phyloP scores from a whole-genome alignment of 92 coral and sea anemone genomes.

The Phenganax subtilis region DNA sequence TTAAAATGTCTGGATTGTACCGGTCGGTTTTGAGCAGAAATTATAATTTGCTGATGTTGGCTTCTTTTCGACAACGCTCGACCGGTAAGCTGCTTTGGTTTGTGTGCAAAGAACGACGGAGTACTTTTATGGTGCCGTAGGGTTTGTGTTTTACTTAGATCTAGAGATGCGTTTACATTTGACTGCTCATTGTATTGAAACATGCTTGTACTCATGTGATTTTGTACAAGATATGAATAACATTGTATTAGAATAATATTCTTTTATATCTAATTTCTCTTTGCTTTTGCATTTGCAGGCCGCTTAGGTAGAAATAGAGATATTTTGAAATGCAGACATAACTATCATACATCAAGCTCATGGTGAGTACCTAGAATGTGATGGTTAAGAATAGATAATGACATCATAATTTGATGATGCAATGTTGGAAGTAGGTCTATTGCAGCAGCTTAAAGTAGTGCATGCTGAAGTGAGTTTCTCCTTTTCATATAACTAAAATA shows the following conservation, averaged over 20 bases:
- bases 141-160: too few relatives aligned
- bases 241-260: background rate
- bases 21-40: background rate
- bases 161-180: too few relatives aligned
- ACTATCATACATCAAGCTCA: background rate
- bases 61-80: background rate
- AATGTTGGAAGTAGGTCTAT: too few relatives aligned
- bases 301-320: background rate
- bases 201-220: too few relatives aligned
- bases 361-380: constrained; percentile 1
- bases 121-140: background rate
- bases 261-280: background rate
- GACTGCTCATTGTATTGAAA: too few relatives aligned
- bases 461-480: too few relatives aligned
- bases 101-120: background rate
- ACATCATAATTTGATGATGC: background rate
- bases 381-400: background rate
- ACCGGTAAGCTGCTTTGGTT: constrained; percentile 12
- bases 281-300: background rate
- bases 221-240: background rate
- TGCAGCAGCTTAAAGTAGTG: too few relatives aligned
- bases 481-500: too few relatives aligned
- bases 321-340: background rate
- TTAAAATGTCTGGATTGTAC: constrained; percentile 19
- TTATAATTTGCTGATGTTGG: background rate